A percentile compares a stretch with the other conserved stretches of the same genome.
These are phyloP conservation scores for Otolemur crassicaudatus DNA, from an alignment of 2,797 vertebrate genomes.

Conservation along the genomic window DNA sequence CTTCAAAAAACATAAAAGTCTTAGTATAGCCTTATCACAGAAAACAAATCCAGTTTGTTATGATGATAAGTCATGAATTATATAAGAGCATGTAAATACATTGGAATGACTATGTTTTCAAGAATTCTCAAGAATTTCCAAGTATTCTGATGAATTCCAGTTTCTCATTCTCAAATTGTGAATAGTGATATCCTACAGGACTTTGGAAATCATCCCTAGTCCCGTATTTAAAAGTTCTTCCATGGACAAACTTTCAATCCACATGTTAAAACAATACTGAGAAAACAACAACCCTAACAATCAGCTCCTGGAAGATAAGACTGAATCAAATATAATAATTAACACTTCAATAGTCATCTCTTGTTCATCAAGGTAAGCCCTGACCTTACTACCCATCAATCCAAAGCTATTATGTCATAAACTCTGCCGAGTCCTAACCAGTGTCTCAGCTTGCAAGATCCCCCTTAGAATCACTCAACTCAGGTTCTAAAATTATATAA, in stretches of 20 bases:
- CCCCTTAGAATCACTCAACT: neutral
- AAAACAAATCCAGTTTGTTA: neutral
- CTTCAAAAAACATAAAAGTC: neutral
- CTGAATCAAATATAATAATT: neutral
- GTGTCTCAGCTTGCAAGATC: neutral
- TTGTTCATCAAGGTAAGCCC: neutral
- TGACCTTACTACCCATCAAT: neutral
- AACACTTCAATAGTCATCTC: neutral
- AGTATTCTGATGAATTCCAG: neutral
- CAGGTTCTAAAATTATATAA: neutral
- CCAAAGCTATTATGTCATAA: neutral
- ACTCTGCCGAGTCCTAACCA: neutral
- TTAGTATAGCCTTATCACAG: neutral
- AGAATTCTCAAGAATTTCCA: neutral
- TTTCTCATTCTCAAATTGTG: neutral
- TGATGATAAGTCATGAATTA: neutral
- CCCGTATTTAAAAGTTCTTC: neutral
- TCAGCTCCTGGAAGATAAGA: neutral
- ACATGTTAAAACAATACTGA: neutral
- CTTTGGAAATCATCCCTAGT: neutral
- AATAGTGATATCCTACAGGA: neutral
- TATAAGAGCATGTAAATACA: neutral
- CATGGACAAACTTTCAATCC: neutral
- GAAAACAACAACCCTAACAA: neutral
- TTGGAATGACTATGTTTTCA: neutral